Evolutionary conservation across 2,797 vertebrate species (phyloP), one percentile per base, ranked within the genome.

Genomic region (Scyliorhinus canicula): DNA sequence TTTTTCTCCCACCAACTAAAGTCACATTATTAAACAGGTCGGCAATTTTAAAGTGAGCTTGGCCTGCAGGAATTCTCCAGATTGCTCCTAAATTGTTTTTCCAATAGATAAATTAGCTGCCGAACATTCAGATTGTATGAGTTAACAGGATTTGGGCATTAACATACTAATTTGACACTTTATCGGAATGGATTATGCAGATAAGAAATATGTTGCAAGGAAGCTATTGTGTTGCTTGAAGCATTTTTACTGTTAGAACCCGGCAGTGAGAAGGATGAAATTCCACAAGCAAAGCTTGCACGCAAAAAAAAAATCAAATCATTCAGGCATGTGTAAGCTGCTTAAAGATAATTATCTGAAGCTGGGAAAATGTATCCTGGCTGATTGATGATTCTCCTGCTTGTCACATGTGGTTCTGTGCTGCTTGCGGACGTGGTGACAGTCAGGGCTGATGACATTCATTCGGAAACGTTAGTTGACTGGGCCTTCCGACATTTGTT

Each of bases 111-210:
- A 94, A 94, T 93, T 93, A 93, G 16, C 31, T 71, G 63, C 67
- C 63, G 52, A 31, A 31, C 3, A 14, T n/a, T 94, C 50, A 26
- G 93, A 52, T 65, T 71, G 65, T 44, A 69, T 55, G 31, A 94
- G 93, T 55, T 94, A 94, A 94, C 93, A 94, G 93, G 93, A 94
- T 94, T 71, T 74, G 44, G 16, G 44, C 12, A 69, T 94, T 94
- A 94, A 94, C 93, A 94, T 94, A 74, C 93, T 94, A 94, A 94
- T 94, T 52, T 94, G 93, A 94, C 93, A 94, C 63, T 14, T 28
- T 52, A 52, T 69, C 44, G 47, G 16, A 52, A 94, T 74, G 93
- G 93, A 94, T 94, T 74, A 94, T 94, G 93, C 31, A 71, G 93
- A 94, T 94, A 94, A 94, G 93, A 94, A n/a, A 94, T 52, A 93